Evolutionary conservation across 1,140 invertebrate genomes (phyloP), one percentile per base, ranked within the genome.

Genomic region (Hylyphantes graminicola): DNA sequence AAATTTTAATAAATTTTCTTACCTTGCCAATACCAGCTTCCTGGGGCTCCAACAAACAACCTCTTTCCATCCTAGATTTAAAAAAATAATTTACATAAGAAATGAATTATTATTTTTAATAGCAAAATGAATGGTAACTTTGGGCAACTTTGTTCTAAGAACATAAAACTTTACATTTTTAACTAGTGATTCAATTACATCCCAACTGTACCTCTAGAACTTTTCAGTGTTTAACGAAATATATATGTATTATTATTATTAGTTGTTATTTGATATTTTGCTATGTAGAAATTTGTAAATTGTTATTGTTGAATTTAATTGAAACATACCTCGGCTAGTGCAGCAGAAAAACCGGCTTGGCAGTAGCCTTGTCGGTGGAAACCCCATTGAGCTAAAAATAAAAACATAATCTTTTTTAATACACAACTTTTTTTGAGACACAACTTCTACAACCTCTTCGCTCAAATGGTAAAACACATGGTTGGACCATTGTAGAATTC

Each of bases 21-120:
- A 96, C 97, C 97, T 95, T 99, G 97, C 97, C 97, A 99, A 89
- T 98, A 98, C 92, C 94, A 98, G 87, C 95, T 97, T 79, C 98
- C 97, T 35, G 96, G 96, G 57, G 96, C 97, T 73, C 97, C 97
- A 87, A 99, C 93, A 89, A 95, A 97, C 21, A 98, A 89, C 87
- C 95, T 92, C 86, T 94, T 92, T 48, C 95, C 95, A 90, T 95
- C 93, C 95, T 97, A 92, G n/a, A 81, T n/a, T n/a, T n/a, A 5
- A 35, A 35, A 35, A 2, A 35, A 35, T 2, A 35, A 35, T 35
- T 1, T 35, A 35, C 35, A 35, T n/a, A 35, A 35, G n/a, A 35
- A 35, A 35, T 74, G 21, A 4, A 57, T 57, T 51, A 72, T 55
- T 9, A 12, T 15, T 15, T 17, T 12, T 17, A 15, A 15, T 61